A percentile compares a stretch with the other conserved stretches of the same genome.
phyloP scores from a whole-genome alignment of 2,888 invertebrate species.

The Dasypogon diadema region DNA sequence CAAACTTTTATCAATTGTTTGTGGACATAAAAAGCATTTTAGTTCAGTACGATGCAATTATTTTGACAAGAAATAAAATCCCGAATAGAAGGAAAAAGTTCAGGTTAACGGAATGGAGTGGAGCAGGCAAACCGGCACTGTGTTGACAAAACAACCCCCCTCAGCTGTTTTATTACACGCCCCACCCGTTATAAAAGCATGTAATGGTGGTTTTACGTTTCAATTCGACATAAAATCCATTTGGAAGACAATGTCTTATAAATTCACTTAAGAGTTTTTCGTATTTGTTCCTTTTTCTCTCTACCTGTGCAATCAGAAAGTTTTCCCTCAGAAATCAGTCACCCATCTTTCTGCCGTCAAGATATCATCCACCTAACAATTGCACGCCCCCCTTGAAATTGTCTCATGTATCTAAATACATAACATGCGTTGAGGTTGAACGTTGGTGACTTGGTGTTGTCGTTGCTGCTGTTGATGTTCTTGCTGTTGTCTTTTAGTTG shows the following conservation, averaged over 20 bases:
- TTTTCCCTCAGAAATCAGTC: conserved; percentile 19
- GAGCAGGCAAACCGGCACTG: neutral
- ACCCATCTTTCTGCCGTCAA: conserved; percentile 14
- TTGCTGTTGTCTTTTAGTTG: neutral
- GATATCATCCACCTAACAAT: conserved; percentile 16
- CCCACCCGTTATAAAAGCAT: conserved; percentile 28
- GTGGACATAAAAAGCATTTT: too few species aligned
- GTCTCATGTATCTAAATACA: conserved; percentile 1
- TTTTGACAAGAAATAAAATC: conserved; percentile 19
- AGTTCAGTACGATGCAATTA: neutral
- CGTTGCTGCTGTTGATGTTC: neutral
- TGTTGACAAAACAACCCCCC: conserved; percentile 45
- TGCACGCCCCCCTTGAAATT: conserved; percentile 15
- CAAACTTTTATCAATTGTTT: too few species aligned
- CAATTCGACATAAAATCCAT: conserved; percentile 52
- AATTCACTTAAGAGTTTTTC: conserved; percentile 44
- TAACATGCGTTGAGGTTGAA: neutral
- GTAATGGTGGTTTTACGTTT: conserved; percentile 52
- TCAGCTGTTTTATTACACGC: conserved; percentile 17
- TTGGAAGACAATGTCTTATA: conserved; percentile 45
- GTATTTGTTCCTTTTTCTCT: conserved; percentile 25
- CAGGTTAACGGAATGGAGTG: neutral
- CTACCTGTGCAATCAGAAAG: conserved; percentile 21
- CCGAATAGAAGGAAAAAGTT: neutral
- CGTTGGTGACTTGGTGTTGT: too few species aligned